Percentiles rank a stretch among this genome's conserved stretches.
Evolutionary conservation across 2,888 invertebrate species (phyloP).

Genomic region (Fragum whitleyi): DNA sequence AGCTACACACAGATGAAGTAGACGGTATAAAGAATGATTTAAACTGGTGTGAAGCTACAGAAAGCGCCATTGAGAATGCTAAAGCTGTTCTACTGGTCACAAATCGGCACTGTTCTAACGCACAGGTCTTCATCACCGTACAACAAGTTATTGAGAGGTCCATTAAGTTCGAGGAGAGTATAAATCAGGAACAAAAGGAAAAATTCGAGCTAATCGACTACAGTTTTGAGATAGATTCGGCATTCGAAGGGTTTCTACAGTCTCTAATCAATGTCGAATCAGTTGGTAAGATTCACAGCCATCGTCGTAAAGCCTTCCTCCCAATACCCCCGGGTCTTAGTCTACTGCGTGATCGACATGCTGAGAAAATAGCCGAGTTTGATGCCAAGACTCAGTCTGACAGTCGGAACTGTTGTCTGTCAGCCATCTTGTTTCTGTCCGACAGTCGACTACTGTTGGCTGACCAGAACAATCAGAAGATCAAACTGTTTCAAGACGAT

Average conservation of each 20-base stretch:
- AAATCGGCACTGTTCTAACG: conserved; percentile 64
- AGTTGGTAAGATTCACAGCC: conserved; percentile 60
- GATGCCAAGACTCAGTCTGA: conserved; percentile 61
- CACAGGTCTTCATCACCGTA: conserved; percentile 64
- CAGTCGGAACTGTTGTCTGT: conserved; percentile 62
- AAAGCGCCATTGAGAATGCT: conserved; percentile 61
- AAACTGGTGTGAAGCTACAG: conserved; percentile 54
- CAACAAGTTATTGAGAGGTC: conserved; percentile 63
- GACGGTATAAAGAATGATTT: conserved; percentile 47
- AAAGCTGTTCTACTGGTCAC: conserved; percentile 60
- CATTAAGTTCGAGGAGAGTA: conserved; percentile 56
- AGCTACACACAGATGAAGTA: conserved; percentile 46
- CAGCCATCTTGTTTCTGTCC: conserved; percentile 57
- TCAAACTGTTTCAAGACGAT: conserved; percentile 58
- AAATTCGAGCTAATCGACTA: conserved; percentile 59
- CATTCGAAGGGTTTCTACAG: conserved; percentile 63
- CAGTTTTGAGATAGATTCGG: conserved; percentile 64
- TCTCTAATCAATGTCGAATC: conserved; percentile 58
- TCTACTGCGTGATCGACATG: conserved; percentile 55
- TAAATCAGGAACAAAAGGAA: conserved; percentile 58
- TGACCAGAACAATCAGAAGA: conserved; percentile 67
- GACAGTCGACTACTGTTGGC: conserved; percentile 55
- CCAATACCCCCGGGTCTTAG: conserved; percentile 61
- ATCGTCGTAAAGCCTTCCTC: conserved; percentile 56
- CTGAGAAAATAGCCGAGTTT: conserved; percentile 60